Base-by-base conservation (phyloP, 2,888 invertebrate genomes). In the Drosophila kokeensis region DNA sequence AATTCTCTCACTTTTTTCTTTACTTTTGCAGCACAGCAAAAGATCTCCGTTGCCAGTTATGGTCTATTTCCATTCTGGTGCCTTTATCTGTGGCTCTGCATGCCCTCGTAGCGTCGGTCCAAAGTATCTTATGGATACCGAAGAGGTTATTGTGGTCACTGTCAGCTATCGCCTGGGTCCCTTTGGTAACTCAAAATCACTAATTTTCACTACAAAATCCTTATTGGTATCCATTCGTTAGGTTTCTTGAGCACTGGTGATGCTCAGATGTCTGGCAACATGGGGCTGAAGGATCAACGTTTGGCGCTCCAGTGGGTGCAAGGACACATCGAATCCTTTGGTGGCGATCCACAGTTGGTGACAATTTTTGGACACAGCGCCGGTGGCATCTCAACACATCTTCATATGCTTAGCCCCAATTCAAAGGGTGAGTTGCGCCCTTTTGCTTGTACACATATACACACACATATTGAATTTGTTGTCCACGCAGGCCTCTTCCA, bases 11-110 rank as follows among this genome's bases (percentile, higher is more conserved):
- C 10, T 29, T 29, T 27, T 27, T 18, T 6, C 6, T 6, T 1
- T 11, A 1, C 21, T 29, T 55, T n/a, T 29, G 3, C 32, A 85
- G 81, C n/a, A 58, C 7, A 30, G 42, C 34, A 0, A 18, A 18
- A 11, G 34, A 38, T 38, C 54, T 0, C 38, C 34, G 21, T 59
- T 92, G 24, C 94, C 94, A 0, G 94, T 94, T 3, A 92, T 94
- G 91, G 92, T 94, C 4, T 94, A 93, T 63, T 92, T 94, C 18
- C 93, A 94, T 74, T 93, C 93, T 36, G 94, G 94, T 0, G 94
- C 92, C 5, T 94, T 93, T 59, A 91, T 94, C 62, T 87, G 93
- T 6, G 94, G 94, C 4, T 82, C 92, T n/a, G 90, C 93, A 1
- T 89, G 91, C 71, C 93, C 93, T 2, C 73, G 57, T 8, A 73